phyloP scores from a whole-genome alignment of 2,113 vertebrate genomes.

The Phainopepla nitens region DNA sequence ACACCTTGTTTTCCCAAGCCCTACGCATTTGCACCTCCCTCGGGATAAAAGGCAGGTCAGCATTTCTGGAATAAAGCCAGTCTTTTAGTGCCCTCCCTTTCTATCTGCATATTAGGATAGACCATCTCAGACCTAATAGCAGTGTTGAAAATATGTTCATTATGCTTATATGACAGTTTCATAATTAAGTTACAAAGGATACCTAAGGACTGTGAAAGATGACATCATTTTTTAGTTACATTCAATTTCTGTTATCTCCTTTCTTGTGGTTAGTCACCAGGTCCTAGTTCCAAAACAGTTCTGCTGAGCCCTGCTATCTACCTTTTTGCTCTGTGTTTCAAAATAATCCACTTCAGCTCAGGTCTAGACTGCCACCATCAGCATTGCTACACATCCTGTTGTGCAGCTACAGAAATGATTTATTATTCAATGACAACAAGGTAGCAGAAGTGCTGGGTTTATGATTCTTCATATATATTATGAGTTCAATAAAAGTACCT shows the following conservation, averaged over 20 bases:
- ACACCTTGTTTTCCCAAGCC: not conserved
- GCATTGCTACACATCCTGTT: constrained; percentile 22
- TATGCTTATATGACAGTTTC: not conserved
- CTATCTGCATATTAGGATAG: not conserved
- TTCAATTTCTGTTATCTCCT: not conserved
- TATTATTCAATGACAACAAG: constrained; percentile 25
- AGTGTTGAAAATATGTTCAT: not conserved
- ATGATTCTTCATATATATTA: constrained; percentile 26
- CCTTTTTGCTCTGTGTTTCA: not conserved
- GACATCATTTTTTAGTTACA: not conserved
- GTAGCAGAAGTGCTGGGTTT: constrained; percentile 2
- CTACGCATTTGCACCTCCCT: fast-evolving
- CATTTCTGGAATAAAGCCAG: not conserved
- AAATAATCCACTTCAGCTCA: constrained; percentile 2
- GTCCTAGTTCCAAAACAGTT: not conserved
- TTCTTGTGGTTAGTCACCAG: not conserved
- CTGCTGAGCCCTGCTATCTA: not conserved
- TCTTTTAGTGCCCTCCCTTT: not conserved
- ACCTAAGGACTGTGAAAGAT: not conserved
- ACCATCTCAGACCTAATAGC: not conserved
- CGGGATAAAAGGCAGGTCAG: not conserved
- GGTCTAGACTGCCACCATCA: constrained; percentile 46
- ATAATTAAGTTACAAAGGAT: not conserved
- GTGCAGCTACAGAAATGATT: constrained; percentile 18
- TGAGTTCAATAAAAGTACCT: constrained; percentile 26